Conservation (phyloP, 2,888 invertebrate genomes). For the Nemurella pictetii region DNA sequence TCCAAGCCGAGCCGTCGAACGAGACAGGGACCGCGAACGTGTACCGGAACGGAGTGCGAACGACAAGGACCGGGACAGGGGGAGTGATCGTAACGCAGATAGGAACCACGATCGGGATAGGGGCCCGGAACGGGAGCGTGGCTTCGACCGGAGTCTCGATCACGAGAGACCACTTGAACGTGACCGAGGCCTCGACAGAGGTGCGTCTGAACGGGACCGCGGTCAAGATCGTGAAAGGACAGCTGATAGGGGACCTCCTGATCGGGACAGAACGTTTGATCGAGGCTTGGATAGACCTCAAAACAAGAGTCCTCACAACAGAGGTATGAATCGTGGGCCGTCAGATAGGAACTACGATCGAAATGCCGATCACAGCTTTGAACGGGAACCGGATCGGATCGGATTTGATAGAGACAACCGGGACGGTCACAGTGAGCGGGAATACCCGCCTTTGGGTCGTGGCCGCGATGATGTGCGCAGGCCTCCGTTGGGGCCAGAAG, state of each 20-base stretch:
- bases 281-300: constrained; percentile 10
- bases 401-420: constrained; percentile 58
- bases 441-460: constrained; percentile 48
- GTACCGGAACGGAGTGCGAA: constrained; percentile 12
- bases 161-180: constrained; percentile 51
- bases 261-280: constrained; percentile 24
- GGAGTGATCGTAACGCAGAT: constrained; percentile 30
- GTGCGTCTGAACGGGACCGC: background rate
- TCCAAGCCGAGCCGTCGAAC: constrained; percentile 8
- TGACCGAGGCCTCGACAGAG: constrained; percentile 33
- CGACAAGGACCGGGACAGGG: constrained; percentile 31
- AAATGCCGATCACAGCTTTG: constrained; percentile 47
- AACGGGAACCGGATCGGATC: constrained; percentile 41
- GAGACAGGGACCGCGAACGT: constrained; percentile 34
- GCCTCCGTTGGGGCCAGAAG: constrained; percentile 41
- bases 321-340: constrained; percentile 38
- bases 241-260: constrained; percentile 25
- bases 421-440: constrained; percentile 54
- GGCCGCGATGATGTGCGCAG: constrained; percentile 50
- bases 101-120: constrained; percentile 39
- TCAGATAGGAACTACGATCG: constrained; percentile 44
- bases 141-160: constrained; percentile 49
- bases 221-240: constrained; percentile 5
- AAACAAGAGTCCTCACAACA: constrained; percentile 34
- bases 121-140: constrained; percentile 41